Evolutionary conservation across 2,888 invertebrate species (phyloP).

Genomic region (Ochropleura plecta): DNA sequence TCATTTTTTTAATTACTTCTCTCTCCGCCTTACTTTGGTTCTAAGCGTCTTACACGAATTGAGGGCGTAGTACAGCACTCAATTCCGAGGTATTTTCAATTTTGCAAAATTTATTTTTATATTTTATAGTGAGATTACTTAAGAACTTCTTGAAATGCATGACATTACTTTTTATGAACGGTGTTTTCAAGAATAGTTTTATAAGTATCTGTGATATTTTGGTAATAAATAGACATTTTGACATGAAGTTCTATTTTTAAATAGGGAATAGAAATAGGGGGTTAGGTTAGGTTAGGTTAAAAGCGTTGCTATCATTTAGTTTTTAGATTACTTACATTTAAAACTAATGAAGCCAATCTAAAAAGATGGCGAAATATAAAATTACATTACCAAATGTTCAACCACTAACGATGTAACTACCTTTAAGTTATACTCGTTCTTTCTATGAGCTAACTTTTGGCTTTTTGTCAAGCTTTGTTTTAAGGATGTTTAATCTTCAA

Average conservation of each 20-base stretch:
- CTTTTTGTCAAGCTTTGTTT: neutral
- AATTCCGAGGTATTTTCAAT: slow-evolving; percentile 26
- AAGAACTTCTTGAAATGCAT: neutral
- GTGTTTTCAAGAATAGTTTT: neutral
- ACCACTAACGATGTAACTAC: too few relatives aligned
- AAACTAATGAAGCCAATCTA: too few relatives aligned
- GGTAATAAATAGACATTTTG: neutral
- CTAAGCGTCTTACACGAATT: slow-evolving; percentile 33
- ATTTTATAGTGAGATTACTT: slow-evolving; percentile 5
- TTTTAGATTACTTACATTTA: neutral
- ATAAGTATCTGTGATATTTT: neutral
- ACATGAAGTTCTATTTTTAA: neutral
- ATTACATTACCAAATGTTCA: too few relatives aligned
- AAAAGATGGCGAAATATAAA: too few relatives aligned
- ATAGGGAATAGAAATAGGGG: neutral
- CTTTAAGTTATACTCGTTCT: too few relatives aligned
- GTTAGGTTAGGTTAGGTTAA: too few relatives aligned
- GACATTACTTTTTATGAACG: neutral
- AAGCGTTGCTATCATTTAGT: neutral
- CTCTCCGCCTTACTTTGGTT: slow-evolving; percentile 18
- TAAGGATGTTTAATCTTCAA: too few relatives aligned
- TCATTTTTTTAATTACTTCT: slow-evolving; percentile 64
- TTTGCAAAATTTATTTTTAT: neutral
- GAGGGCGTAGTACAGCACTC: slow-evolving; percentile 3
- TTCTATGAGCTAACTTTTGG: neutral